These are phyloP conservation scores for Cantharis flavilabris DNA, from an alignment of 2,888 invertebrate species.

Conservation along the genomic window DNA sequence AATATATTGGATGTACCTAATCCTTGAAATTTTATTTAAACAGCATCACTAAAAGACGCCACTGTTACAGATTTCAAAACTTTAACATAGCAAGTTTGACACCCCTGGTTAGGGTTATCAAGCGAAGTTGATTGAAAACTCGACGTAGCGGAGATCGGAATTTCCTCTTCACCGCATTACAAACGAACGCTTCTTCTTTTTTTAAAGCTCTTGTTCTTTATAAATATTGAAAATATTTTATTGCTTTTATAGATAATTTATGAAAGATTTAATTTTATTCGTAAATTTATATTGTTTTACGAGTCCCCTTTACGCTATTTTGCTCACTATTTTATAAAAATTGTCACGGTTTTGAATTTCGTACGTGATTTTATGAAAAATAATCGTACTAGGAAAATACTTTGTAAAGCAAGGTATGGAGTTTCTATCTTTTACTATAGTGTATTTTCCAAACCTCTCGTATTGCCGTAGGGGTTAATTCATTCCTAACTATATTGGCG, in stretches of 20 bases:
- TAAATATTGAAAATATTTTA: constrained; percentile 18
- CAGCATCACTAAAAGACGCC: constrained; percentile 7
- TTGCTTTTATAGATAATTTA: neutral
- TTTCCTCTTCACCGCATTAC: constrained; percentile 48
- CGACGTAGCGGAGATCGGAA: constrained; percentile 48
- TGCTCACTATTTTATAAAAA: neutral
- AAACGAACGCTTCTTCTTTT: constrained; percentile 43
- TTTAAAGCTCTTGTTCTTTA: constrained; percentile 18
- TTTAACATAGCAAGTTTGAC: constrained; percentile 33
- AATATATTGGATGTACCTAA: neutral
- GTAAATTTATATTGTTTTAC: neutral
- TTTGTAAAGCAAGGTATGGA: constrained; percentile 18
- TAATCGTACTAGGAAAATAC: constrained; percentile 7
- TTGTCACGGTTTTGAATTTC: neutral
- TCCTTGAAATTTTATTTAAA: constrained; percentile 17
- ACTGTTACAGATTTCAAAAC: constrained; percentile 20
- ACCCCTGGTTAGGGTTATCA: constrained; percentile 49
- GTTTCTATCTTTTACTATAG: constrained; percentile 15
- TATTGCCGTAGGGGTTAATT: constrained; percentile 31
- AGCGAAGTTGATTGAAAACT: constrained; percentile 55
- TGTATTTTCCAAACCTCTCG: constrained; percentile 20
- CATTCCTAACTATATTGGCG: constrained; percentile 34
- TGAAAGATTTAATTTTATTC: neutral
- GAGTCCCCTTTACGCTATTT: neutral
- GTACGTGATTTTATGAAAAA: constrained; percentile 7